Percentiles rank a stretch among this genome's conserved stretches.
Evolutionary conservation across 2,888 invertebrate genomes (phyloP).

Genomic region (Isotomurus palustris): DNA sequence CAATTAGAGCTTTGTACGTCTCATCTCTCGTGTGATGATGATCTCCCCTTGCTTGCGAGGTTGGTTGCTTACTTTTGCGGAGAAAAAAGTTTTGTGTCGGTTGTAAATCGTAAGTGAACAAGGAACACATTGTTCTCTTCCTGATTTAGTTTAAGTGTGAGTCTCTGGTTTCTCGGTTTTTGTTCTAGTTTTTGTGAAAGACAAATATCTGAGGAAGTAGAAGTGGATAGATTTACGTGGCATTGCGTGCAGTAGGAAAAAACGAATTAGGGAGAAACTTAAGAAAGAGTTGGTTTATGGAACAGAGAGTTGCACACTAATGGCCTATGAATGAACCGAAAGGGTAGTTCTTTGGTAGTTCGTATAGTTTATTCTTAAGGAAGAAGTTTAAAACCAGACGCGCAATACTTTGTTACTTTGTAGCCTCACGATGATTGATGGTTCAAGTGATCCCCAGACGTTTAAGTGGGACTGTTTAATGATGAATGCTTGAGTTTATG

Average conservation of each 20-base stretch:
- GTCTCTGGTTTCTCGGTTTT: neutral
- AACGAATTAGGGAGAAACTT: no score
- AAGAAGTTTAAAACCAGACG: no score
- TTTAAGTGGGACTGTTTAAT: no score
- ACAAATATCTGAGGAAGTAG: slow-evolving; percentile 19
- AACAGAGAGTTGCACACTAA: no score
- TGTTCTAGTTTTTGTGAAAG: slow-evolving; percentile 6
- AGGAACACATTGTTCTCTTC: slow-evolving; percentile 23
- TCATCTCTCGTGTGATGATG: no score
- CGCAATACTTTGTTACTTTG: no score
- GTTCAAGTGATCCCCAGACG: neutral
- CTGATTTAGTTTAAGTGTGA: neutral
- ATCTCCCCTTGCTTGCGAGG: no score
- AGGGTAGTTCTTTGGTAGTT: neutral
- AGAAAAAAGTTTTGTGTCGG: slow-evolving; percentile 2
- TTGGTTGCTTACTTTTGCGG: slow-evolving; percentile 9
- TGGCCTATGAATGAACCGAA: neutral
- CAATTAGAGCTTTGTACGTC: no score
- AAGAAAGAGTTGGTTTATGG: no score
- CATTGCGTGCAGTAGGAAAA: no score
- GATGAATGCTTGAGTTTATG: slow-evolving; percentile 3
- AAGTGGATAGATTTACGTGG: slow-evolving; percentile 32
- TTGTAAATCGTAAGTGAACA: slow-evolving; percentile 18
- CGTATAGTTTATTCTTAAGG: slow-evolving; percentile 1
- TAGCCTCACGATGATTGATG: slow-evolving; percentile 12